phyloP scores from a whole-genome alignment of 2,888 invertebrate species.

The Elgonia sp. region DNA sequence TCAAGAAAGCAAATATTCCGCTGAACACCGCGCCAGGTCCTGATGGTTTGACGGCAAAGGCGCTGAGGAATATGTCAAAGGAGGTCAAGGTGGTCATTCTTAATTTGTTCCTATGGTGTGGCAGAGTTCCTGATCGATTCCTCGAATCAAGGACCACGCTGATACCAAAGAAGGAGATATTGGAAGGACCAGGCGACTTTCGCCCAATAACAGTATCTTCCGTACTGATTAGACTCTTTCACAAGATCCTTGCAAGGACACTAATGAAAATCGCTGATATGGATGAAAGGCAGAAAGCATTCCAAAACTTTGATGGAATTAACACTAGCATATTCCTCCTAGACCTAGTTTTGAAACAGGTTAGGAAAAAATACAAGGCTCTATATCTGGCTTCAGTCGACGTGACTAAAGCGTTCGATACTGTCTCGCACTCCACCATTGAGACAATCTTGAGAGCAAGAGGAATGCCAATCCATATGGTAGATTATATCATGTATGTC shows the following conservation, averaged over 20 bases:
- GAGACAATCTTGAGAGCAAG: neutral
- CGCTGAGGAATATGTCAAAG: conserved; percentile 5
- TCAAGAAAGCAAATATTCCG: neutral
- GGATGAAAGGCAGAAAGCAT: conserved; percentile 72
- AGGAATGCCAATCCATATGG: neutral
- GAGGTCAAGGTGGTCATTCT: neutral
- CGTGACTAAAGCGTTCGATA: conserved; percentile 38
- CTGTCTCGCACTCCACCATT: neutral
- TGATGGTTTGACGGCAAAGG: conserved; percentile 60
- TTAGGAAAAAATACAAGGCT: neutral
- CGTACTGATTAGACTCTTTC: conserved; percentile 52
- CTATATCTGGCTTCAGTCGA: conserved; percentile 40
- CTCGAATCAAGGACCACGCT: conserved; percentile 44
- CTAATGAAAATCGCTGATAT: conserved; percentile 26
- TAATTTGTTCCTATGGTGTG: conserved; percentile 36
- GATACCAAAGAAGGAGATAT: conserved; percentile 29
- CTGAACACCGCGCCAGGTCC: conserved; percentile 47
- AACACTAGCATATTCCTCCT: neutral
- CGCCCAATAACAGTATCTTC: conserved; percentile 49
- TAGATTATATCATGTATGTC: neutral
- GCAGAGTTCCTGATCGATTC: conserved; percentile 79
- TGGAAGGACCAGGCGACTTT: conserved; percentile 1
- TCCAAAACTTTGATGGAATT: conserved; percentile 33
- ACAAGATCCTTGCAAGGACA: conserved; percentile 66
- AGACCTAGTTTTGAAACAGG: conserved; percentile 49